Conservation (phyloP, 2,113 vertebrate genomes). For the Misgurnus mizolepis region DNA sequence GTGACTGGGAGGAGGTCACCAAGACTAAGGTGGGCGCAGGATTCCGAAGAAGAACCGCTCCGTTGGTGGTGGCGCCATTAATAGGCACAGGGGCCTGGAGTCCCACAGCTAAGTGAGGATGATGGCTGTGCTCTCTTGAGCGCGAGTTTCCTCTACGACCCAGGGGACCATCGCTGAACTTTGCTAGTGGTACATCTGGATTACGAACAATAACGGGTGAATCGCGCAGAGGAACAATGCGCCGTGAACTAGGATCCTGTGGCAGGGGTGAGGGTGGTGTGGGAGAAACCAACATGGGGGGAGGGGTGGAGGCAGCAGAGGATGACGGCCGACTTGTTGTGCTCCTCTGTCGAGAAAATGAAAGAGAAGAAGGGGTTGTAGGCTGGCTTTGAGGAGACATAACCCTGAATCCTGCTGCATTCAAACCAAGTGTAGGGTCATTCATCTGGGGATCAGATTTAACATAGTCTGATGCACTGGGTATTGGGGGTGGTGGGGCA, state of each 20-base stretch:
- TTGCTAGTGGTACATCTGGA: slow-evolving; percentile 87
- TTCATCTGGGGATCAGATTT: slow-evolving; percentile 68
- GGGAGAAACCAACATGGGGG: slow-evolving; percentile 81
- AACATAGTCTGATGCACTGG: slow-evolving; percentile 63
- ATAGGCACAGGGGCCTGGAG: slow-evolving; percentile 88
- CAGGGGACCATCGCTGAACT: slow-evolving; percentile 80
- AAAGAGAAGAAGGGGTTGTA: slow-evolving; percentile 70
- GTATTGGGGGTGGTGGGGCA: slow-evolving; percentile 61
- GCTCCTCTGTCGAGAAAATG: slow-evolving; percentile 72
- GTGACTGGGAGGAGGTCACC: slow-evolving; percentile 71
- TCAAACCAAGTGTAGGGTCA: slow-evolving; percentile 62
- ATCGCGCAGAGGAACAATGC: slow-evolving; percentile 84
- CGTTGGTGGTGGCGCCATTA: slow-evolving; percentile 79
- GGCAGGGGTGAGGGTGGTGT: slow-evolving; percentile 81
- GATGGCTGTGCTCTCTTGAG: slow-evolving; percentile 70
- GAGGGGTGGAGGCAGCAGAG: slow-evolving; percentile 75
- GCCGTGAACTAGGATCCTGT: slow-evolving; percentile 82
- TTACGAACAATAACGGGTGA: slow-evolving; percentile 91
- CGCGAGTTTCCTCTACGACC: slow-evolving; percentile 60
- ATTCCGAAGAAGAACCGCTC: slow-evolving; percentile 71
- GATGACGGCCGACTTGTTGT: slow-evolving; percentile 75
- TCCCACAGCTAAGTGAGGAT: slow-evolving; percentile 65
- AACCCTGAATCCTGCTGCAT: slow-evolving; percentile 75
- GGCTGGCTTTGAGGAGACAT: slow-evolving; percentile 82
- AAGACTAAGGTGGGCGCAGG: slow-evolving; percentile 71